Percentiles rank a stretch among this genome's conserved stretches.
phyloP scores from a whole-genome alignment of 1,140 invertebrate genomes.

The Caerostris extrusa region DNA sequence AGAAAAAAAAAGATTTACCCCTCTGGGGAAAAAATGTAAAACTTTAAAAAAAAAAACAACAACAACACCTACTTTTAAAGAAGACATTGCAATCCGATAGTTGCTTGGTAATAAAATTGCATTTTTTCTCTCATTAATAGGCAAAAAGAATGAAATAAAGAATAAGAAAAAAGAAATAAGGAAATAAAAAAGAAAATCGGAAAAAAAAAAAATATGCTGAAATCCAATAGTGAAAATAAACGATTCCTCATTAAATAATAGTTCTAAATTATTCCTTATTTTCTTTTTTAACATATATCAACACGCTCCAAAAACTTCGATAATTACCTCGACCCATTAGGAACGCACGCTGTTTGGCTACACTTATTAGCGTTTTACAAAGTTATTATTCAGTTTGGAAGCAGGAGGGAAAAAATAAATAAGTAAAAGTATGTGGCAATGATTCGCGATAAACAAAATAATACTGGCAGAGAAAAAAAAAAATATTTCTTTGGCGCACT shows the following conservation, averaged over 20 bases:
- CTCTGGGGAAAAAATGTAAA: no score
- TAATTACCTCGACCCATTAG: conserved; percentile 1
- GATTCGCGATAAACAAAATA: not conserved
- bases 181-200: no score
- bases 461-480: not conserved
- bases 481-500: conserved; percentile 32
- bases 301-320: conserved; percentile 12
- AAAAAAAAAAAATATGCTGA: not conserved
- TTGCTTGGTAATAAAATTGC: no score
- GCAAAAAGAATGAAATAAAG: no score
- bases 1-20: no score
- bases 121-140: no score
- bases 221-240: not conserved
- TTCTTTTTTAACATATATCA: conserved; percentile 21
- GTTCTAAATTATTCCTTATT: not conserved
- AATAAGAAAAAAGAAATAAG: no score
- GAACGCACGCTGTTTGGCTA: not conserved
- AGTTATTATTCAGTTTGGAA: not conserved
- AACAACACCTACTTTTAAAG: no score
- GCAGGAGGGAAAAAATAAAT: not conserved
- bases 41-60: no score
- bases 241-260: not conserved
- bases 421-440: no score
- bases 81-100: no score
- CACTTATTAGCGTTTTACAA: not conserved